Percentiles rank a stretch among this genome's conserved stretches.
phyloP scores from a whole-genome alignment of 2,797 vertebrate species.

The Siniperca obscura region DNA sequence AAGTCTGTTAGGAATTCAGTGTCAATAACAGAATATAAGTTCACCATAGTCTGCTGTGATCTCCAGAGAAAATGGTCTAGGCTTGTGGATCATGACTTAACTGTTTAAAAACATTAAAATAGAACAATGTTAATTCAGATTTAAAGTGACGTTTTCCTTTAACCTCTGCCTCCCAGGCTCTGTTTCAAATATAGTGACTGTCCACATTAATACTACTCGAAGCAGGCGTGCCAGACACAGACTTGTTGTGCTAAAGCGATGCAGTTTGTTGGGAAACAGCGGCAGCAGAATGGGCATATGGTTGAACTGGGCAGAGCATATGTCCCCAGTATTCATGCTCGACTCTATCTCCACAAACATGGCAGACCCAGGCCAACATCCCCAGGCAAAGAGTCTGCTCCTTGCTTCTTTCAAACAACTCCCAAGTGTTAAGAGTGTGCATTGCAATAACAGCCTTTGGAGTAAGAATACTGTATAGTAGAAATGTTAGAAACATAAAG shows the following conservation, averaged over 20 bases:
- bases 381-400: constrained; percentile 74
- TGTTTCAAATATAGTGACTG: constrained; percentile 28
- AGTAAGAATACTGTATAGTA: neutral
- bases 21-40: constrained; percentile 31
- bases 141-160: constrained; percentile 36
- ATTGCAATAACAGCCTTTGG: constrained; percentile 11
- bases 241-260: constrained; percentile 70
- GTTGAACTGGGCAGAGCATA: constrained; percentile 79
- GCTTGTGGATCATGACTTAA: constrained; percentile 14
- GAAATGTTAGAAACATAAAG: constrained; percentile 14
- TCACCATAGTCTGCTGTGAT: constrained; percentile 16
- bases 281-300: constrained; percentile 78
- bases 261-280: constrained; percentile 68
- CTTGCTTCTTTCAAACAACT: constrained; percentile 47
- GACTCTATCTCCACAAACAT: constrained; percentile 70
- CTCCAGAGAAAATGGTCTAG: neutral
- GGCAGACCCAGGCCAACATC: constrained; percentile 72
- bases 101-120: constrained; percentile 9
- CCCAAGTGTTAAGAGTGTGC: constrained; percentile 35
- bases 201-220: constrained; percentile 50
- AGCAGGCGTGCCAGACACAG: constrained; percentile 52
- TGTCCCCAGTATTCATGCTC: constrained; percentile 74
- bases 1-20: constrained; percentile 40
- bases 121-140: constrained; percentile 43
- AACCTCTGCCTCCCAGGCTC: constrained; percentile 42